Evolutionary conservation across 2,113 vertebrate genomes (phyloP).

Genomic region (Smithornis capensis): DNA sequence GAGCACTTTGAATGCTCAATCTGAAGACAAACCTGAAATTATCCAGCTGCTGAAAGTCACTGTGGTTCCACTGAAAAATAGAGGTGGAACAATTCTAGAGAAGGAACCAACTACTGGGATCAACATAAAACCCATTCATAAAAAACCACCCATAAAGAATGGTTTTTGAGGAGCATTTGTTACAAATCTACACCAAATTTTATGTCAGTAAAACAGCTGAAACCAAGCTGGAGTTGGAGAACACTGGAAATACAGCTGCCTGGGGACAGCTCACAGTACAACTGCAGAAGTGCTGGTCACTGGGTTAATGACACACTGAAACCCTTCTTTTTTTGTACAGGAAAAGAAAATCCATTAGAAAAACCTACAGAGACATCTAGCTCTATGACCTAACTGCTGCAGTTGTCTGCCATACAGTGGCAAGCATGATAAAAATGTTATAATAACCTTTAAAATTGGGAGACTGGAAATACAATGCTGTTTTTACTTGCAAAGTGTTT

Average conservation of each 20-base stretch:
- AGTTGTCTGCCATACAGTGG: not conserved
- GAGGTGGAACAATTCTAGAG: not conserved
- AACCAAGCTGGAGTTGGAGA: not conserved
- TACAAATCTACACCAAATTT: not conserved
- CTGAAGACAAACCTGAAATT: not conserved
- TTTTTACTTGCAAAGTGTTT: conserved; percentile 6
- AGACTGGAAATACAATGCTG: not conserved
- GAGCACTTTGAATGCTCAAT: not conserved
- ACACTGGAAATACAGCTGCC: not conserved
- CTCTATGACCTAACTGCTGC: conserved; percentile 21
- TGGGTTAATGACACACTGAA: conserved; percentile 40
- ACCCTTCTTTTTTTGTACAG: not conserved
- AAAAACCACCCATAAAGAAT: not conserved
- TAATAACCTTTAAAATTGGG: not conserved
- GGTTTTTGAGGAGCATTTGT: not conserved
- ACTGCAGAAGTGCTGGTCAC: conserved; percentile 25
- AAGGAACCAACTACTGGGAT: not conserved
- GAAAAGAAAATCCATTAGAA: conserved; percentile 7
- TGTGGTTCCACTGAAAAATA: not conserved
- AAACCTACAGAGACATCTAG: conserved; percentile 46
- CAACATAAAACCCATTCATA: not conserved
- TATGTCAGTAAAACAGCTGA: not conserved
- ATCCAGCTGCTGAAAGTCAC: not conserved
- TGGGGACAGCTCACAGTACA: not conserved
- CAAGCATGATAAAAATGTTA: not conserved